These are phyloP conservation scores for Donacobius atricapilla DNA, from an alignment of 2,113 vertebrate species.

Conservation along the genomic window DNA sequence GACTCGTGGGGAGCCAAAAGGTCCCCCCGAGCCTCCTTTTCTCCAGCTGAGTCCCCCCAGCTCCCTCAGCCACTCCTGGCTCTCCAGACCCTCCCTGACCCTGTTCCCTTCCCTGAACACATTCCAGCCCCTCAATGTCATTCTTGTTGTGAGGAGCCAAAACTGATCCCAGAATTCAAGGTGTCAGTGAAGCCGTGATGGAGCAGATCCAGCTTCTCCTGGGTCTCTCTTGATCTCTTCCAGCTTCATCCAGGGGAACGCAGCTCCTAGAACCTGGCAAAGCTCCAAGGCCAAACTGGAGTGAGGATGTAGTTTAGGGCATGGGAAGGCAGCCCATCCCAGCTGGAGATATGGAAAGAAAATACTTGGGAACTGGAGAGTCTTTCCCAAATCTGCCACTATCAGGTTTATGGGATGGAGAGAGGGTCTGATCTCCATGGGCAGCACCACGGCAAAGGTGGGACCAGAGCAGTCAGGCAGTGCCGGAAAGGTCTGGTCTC, in stretches of 20 bases:
- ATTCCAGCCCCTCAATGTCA: not conserved
- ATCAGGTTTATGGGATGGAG: not conserved
- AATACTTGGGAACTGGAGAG: not conserved
- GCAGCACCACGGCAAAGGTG: not conserved
- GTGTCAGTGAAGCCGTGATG: not conserved
- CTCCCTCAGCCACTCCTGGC: accelerated
- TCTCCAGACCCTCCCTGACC: not conserved
- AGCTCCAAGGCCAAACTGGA: not conserved
- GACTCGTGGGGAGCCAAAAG: not conserved
- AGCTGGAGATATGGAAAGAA: not conserved
- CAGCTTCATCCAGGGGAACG: not conserved
- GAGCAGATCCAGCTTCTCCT: not conserved
- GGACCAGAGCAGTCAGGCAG: not conserved
- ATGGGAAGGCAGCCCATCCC: not conserved
- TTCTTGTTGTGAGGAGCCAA: not conserved
- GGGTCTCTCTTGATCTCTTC: not conserved
- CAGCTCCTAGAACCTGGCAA: not conserved
- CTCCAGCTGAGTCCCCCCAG: not conserved
- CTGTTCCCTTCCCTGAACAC: not conserved
- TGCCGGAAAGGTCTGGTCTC: not conserved
- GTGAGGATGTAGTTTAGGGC: not conserved
- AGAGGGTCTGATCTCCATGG: not conserved
- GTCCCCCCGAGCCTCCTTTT: not conserved
- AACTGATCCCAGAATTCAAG: not conserved
- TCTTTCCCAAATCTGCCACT: not conserved